These are phyloP conservation scores for Coleophora flavipennella DNA, from an alignment of 2,888 invertebrate species.

Conservation along the genomic window DNA sequence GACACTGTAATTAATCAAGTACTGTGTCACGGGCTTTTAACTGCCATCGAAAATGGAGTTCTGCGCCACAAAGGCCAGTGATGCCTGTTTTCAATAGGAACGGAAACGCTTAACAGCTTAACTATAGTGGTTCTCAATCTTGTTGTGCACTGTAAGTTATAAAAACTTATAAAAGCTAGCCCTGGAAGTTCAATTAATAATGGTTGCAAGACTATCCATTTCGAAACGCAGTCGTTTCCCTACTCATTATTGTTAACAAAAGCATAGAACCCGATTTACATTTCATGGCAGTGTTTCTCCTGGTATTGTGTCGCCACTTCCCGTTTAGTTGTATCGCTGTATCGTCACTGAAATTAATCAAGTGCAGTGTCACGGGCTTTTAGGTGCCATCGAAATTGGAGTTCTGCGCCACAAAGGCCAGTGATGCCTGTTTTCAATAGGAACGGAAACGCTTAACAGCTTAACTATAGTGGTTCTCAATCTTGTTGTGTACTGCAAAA, in stretches of 20 bases:
- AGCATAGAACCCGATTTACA: slow-evolving; percentile 49
- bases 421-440: no score
- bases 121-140: neutral
- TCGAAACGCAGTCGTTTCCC: slow-evolving; percentile 36
- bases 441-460: neutral
- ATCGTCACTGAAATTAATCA: slow-evolving; percentile 20
- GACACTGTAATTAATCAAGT: slow-evolving; percentile 20
- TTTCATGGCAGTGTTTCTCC: slow-evolving; percentile 31
- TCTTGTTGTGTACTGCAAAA: no score
- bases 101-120: neutral
- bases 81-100: no score
- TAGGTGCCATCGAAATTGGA: slow-evolving; percentile 2
- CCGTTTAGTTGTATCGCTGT: slow-evolving; percentile 11
- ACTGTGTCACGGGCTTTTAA: slow-evolving; percentile 5
- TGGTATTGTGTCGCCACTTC: slow-evolving; percentile 24
- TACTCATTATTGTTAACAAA: slow-evolving; percentile 50
- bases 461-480: neutral
- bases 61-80: slow-evolving; percentile 5
- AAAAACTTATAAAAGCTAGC: neutral
- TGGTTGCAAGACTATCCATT: slow-evolving; percentile 30
- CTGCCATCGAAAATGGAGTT: neutral
- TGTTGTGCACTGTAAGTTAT: no score
- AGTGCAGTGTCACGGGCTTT: slow-evolving; percentile 6
- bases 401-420: slow-evolving; percentile 6
- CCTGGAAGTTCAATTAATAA: slow-evolving; percentile 18